Evolutionary conservation across 2,113 vertebrate species (phyloP).

Genomic region (Hippolais icterina): DNA sequence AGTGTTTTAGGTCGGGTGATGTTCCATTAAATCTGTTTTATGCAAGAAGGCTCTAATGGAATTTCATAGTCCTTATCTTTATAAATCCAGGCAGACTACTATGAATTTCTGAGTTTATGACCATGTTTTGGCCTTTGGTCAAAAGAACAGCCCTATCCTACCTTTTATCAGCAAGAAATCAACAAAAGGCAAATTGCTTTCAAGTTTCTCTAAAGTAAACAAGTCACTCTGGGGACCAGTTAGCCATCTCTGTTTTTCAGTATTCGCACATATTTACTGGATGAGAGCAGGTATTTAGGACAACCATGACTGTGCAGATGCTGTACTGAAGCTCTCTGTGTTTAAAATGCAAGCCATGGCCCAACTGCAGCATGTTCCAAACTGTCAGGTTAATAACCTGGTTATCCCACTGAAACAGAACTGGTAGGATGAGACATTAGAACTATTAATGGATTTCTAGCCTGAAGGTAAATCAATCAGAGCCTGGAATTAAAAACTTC

Average conservation of each 20-base stretch:
- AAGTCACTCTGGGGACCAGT: background rate
- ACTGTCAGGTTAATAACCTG: background rate
- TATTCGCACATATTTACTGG: background rate
- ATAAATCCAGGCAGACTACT: background rate
- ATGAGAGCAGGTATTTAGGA: background rate
- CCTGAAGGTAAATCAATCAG: slow-evolving; percentile 25
- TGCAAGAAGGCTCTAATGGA: background rate
- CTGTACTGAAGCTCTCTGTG: background rate
- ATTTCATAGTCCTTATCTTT: slow-evolving; percentile 2
- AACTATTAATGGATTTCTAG: slow-evolving; percentile 15
- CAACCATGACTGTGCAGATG: background rate
- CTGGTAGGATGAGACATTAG: background rate
- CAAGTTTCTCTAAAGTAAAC: background rate
- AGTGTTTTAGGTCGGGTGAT: background rate
- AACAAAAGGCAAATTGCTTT: background rate
- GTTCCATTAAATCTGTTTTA: background rate
- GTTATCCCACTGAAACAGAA: background rate
- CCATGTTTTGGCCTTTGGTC: background rate
- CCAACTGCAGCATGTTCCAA: background rate
- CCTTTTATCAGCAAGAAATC: background rate
- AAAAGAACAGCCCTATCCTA: background rate
- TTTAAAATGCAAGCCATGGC: background rate
- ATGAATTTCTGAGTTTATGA: background rate
- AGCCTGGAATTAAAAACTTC: slow-evolving; percentile 21
- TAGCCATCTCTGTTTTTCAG: background rate